These are phyloP conservation scores for Myrmophylax atrothorax DNA, from an alignment of 2,113 vertebrate species.

Conservation along the genomic window DNA sequence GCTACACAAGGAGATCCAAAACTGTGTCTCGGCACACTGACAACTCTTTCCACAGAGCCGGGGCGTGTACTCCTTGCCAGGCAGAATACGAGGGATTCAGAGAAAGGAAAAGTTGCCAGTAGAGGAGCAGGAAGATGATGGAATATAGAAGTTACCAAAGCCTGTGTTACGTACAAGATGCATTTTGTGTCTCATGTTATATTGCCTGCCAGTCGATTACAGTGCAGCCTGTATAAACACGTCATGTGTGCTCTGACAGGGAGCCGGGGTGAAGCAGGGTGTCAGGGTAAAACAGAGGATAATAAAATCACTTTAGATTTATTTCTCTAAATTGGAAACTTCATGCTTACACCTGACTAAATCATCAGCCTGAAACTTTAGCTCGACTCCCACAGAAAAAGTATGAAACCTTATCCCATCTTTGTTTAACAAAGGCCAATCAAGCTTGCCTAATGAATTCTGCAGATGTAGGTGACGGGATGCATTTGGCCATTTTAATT, in stretches of 20 bases:
- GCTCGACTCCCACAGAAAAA: conserved; percentile 94
- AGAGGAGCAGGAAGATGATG: conserved; percentile 50
- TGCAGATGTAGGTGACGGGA: conserved; percentile 87
- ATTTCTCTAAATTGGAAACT: conserved; percentile 99
- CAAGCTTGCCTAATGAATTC: conserved; percentile 91
- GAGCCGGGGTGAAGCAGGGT: conserved; percentile 84
- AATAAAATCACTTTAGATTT: conserved; percentile 99
- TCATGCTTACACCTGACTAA: conserved; percentile 99
- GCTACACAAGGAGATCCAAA: not conserved
- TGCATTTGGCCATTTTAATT: conserved; percentile 69
- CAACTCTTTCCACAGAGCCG: accelerated
- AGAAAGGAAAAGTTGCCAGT: not conserved
- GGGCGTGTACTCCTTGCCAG: not conserved
- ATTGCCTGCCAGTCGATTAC: conserved; percentile 76
- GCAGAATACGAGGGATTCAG: not conserved
- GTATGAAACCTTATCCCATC: conserved; percentile 93
- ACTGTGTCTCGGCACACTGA: not conserved
- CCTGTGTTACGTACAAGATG: conserved; percentile 60
- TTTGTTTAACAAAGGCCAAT: conserved; percentile 92
- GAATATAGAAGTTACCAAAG: conserved; percentile 74
- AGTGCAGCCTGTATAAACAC: conserved; percentile 82
- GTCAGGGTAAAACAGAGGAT: conserved; percentile 91
- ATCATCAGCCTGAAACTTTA: conserved; percentile 99
- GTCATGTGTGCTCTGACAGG: conserved; percentile 83
- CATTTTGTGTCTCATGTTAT: conserved; percentile 78